Percentiles rank a stretch among this genome's conserved stretches.
Evolutionary conservation across 2,113 vertebrate genomes (phyloP).

Genomic region (Romanogobio albipinnatus): DNA sequence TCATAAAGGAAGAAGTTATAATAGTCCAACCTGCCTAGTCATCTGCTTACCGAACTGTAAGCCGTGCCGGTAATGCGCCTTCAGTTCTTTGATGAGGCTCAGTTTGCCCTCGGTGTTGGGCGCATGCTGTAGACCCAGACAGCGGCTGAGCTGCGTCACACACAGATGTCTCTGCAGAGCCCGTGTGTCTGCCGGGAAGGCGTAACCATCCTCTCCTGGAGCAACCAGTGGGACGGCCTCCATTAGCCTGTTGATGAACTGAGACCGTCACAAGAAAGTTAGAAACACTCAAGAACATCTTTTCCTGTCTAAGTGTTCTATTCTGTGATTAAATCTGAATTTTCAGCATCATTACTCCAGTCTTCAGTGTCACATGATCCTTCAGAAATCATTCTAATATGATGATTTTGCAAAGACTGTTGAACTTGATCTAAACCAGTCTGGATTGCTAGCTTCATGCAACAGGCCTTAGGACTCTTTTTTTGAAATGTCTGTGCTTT

Average conservation of each 20-base stretch:
- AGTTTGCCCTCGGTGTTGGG: conserved; percentile 84
- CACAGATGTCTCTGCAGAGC: conserved; percentile 94
- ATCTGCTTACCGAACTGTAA: conserved; percentile 87
- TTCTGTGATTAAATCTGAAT: too few relatives aligned
- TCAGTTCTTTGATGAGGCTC: conserved; percentile 83
- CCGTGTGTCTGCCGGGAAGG: conserved; percentile 85
- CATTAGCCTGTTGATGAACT: conserved; percentile 90
- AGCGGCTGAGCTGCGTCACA: conserved; percentile 86
- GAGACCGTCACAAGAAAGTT: conserved; percentile 19
- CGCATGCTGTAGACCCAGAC: conserved; percentile 87
- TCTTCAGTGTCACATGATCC: too few relatives aligned
- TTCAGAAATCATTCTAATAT: too few relatives aligned
- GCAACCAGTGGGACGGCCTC: conserved; percentile 82
- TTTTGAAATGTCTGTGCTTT: too few relatives aligned
- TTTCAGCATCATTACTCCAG: too few relatives aligned
- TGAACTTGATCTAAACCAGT: too few relatives aligned
- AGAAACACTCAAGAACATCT: not conserved
- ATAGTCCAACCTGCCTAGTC: conserved; percentile 3
- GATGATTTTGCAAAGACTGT: too few relatives aligned
- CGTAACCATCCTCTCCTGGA: conserved; percentile 73
- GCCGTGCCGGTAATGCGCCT: conserved; percentile 88
- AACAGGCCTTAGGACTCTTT: too few relatives aligned
- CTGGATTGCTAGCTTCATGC: too few relatives aligned
- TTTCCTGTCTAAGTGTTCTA: too few relatives aligned
- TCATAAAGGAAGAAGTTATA: not conserved